Percentiles rank a stretch among this genome's conserved stretches.
Evolutionary conservation across 2,888 invertebrate species (phyloP).

Genomic region (Hypomecis atomaria): DNA sequence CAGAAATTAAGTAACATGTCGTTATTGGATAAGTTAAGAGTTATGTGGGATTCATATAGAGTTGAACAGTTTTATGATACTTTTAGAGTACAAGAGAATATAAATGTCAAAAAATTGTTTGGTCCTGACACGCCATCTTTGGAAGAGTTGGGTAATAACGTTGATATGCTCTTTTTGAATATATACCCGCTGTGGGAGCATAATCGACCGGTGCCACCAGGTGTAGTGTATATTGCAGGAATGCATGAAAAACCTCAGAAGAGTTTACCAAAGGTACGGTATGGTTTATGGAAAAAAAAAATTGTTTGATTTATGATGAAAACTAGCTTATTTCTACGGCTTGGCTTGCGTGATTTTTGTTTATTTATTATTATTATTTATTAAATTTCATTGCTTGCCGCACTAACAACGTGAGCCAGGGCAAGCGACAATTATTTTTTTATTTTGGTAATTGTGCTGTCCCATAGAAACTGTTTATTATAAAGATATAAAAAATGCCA

Average conservation of each 20-base stretch:
- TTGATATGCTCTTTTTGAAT: constrained; percentile 71
- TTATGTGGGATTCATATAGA: constrained; percentile 12
- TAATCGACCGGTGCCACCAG: constrained; percentile 66
- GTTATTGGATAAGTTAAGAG: constrained; percentile 44
- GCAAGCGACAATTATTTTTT: no score
- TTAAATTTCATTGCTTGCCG: no score
- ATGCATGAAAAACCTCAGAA: constrained; percentile 63
- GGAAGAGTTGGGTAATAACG: constrained; percentile 47
- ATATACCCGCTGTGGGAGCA: constrained; percentile 61
- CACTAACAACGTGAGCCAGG: no score
- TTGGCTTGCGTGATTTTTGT: no score
- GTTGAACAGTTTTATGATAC: not conserved
- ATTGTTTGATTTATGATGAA: no score
- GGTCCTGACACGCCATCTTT: constrained; percentile 48
- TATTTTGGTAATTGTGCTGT: no score
- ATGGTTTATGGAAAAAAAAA: no score
- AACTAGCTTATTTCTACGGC: no score
- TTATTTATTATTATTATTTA: no score
- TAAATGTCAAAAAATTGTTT: constrained; percentile 40
- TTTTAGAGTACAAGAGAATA: constrained; percentile 31
- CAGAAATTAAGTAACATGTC: constrained; percentile 25
- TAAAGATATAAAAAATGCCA: no score
- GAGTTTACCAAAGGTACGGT: constrained; percentile 64
- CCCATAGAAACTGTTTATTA: no score
- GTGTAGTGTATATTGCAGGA: constrained; percentile 68